phyloP scores from a whole-genome alignment of 2,113 vertebrate genomes.

The Cottus gobio region DNA sequence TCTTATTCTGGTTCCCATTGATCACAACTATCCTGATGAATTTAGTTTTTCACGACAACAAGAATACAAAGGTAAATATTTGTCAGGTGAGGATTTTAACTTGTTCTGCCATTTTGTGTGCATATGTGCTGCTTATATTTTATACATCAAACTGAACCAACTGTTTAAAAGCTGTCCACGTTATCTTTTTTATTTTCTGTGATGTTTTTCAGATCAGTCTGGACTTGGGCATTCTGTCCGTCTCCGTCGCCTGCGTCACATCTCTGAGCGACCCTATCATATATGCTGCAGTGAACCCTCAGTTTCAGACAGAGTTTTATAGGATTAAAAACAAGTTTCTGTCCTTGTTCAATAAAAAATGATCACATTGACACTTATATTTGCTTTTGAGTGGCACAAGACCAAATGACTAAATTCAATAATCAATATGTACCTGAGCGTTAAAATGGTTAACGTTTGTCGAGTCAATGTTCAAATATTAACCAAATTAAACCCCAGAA shows the following conservation, averaged over 20 bases:
- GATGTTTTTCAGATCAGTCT: slow-evolving; percentile 60
- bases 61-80: slow-evolving; percentile 63
- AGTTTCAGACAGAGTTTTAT: slow-evolving; percentile 80
- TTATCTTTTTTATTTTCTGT: slow-evolving; percentile 7
- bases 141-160: neutral
- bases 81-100: neutral
- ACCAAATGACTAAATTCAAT: slow-evolving; percentile 23
- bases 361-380: neutral
- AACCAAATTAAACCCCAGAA: slow-evolving; percentile 21
- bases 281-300: slow-evolving; percentile 84
- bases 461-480: slow-evolving; percentile 24
- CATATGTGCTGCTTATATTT: neutral
- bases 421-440: slow-evolving; percentile 12
- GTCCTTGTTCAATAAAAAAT: slow-evolving; percentile 57
- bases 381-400: neutral
- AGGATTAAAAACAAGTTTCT: slow-evolving; percentile 66
- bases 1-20: slow-evolving; percentile 82
- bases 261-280: slow-evolving; percentile 83
- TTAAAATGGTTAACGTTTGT: slow-evolving; percentile 25
- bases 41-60: slow-evolving; percentile 47
- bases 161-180: neutral
- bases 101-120: neutral
- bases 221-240: slow-evolving; percentile 76
- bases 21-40: slow-evolving; percentile 76
- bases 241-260: slow-evolving; percentile 81